A percentile compares a stretch with the other conserved stretches of the same genome.
phyloP scores from a whole-genome alignment of 1,140 invertebrate genomes.

The Aphaenogaster ashmeadi region DNA sequence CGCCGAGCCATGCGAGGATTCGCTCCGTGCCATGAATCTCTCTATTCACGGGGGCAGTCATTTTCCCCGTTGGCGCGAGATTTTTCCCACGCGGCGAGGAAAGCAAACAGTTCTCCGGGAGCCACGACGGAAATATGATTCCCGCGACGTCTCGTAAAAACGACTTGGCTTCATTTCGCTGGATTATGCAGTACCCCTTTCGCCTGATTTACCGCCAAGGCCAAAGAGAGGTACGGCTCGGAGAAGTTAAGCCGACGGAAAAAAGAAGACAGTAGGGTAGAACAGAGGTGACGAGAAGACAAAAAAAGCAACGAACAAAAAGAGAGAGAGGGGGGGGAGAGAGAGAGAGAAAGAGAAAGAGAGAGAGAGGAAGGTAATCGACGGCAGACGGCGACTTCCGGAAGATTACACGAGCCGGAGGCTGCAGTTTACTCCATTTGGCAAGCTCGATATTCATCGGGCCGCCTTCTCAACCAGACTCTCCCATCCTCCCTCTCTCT shows the following conservation, averaged over 20 bases:
- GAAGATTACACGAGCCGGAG: slow-evolving; percentile 72
- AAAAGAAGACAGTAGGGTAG: background rate
- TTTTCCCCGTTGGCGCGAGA: slow-evolving; percentile 38
- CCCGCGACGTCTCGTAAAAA: slow-evolving; percentile 49
- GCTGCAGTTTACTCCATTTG: slow-evolving; percentile 74
- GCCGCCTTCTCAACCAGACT: slow-evolving; percentile 16
- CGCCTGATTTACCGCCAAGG: slow-evolving; percentile 52
- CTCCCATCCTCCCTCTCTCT: background rate
- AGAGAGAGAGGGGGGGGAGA: background rate
- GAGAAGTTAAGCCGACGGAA: background rate
- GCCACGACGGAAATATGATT: slow-evolving; percentile 51
- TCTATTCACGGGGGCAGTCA: slow-evolving; percentile 16
- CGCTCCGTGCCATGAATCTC: slow-evolving; percentile 24
- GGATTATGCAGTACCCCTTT: slow-evolving; percentile 52
- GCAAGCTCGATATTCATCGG: slow-evolving; percentile 69
- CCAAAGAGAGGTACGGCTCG: slow-evolving; percentile 5
- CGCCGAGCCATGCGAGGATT: slow-evolving; percentile 1
- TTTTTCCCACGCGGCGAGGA: slow-evolving; percentile 16
- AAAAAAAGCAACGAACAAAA: slow-evolving; percentile 19
- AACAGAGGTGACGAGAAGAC: slow-evolving; percentile 20
- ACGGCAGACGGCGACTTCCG: slow-evolving; percentile 50
- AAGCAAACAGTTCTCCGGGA: slow-evolving; percentile 29
- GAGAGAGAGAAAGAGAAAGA: background rate
- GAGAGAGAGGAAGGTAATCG: slow-evolving; percentile 62
- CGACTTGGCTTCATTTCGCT: slow-evolving; percentile 53